These are phyloP conservation scores for Mustelus asterias DNA, from an alignment of 2,113 vertebrate species.

Conservation along the genomic window DNA sequence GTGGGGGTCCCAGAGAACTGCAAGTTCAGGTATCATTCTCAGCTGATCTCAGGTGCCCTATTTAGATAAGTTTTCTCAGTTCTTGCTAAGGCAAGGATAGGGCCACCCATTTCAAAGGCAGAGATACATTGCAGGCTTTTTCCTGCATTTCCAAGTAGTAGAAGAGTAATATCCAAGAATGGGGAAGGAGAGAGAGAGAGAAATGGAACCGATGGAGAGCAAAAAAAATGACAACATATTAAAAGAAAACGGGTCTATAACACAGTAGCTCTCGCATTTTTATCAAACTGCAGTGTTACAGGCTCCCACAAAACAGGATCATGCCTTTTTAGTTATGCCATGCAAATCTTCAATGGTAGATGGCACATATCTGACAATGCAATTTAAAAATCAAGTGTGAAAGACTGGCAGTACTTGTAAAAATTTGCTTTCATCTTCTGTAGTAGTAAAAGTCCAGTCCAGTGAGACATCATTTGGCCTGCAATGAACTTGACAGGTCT, in stretches of 20 bases:
- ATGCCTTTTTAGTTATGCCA: neutral
- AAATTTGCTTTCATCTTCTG: neutral
- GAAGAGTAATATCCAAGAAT: neutral
- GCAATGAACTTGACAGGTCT: neutral
- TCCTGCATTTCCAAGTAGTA: neutral
- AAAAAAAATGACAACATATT: neutral
- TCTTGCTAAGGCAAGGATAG: neutral
- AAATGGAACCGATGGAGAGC: too few species aligned
- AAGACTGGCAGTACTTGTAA: neutral
- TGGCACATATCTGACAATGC: neutral
- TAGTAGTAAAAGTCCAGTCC: neutral
- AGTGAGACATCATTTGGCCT: neutral
- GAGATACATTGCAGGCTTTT: neutral
- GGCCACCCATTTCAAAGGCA: neutral
- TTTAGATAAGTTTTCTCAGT: neutral
- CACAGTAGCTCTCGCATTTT: neutral
- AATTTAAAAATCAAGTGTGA: neutral
- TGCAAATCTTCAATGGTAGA: neutral
- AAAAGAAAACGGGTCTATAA: neutral
- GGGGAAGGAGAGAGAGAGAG: neutral
- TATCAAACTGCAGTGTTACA: neutral
- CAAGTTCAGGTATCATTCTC: neutral
- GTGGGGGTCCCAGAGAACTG: neutral
- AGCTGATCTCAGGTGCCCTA: neutral
- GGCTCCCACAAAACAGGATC: neutral